phyloP scores from a whole-genome alignment of 2,113 vertebrate genomes.

The Cephalopholis sonnerati region DNA sequence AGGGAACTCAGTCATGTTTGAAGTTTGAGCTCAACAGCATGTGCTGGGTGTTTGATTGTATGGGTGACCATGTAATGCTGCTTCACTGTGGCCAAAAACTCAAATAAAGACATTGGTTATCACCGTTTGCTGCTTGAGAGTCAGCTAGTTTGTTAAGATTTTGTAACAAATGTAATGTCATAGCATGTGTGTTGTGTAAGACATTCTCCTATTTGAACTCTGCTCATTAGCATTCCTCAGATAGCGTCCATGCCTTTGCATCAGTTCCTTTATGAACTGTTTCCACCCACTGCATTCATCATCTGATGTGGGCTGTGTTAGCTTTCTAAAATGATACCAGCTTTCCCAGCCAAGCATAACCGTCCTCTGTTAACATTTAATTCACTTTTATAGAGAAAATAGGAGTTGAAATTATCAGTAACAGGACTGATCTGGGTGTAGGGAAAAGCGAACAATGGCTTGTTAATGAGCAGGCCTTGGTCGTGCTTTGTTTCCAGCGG shows the following conservation, averaged over 20 bases:
- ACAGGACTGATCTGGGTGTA: background rate
- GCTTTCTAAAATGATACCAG: conserved; percentile 18
- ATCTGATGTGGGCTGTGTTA: conserved; percentile 10
- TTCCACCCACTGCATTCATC: conserved; percentile 45
- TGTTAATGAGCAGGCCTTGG: conserved; percentile 59
- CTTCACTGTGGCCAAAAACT: conserved; percentile 50
- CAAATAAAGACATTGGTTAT: conserved; percentile 72
- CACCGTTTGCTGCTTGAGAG: background rate
- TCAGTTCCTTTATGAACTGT: conserved; percentile 16
- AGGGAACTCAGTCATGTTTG: conserved; percentile 58
- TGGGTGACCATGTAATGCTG: conserved; percentile 39
- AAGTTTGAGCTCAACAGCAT: conserved; percentile 52
- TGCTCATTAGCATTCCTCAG: conserved; percentile 23
- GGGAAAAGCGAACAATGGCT: conserved; percentile 59
- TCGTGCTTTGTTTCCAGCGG: conserved; percentile 52
- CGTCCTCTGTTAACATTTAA: conserved; percentile 45
- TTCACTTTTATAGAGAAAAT: conserved; percentile 28
- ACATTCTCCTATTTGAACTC: background rate
- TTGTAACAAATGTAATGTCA: background rate
- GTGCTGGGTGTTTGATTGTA: conserved; percentile 41
- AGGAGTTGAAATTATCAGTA: conserved; percentile 49
- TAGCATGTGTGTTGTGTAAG: background rate
- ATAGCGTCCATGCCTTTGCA: background rate
- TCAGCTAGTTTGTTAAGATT: background rate
- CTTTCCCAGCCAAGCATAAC: conserved; percentile 31